These are phyloP conservation scores for Heterochromis multidens DNA, from an alignment of 2,113 vertebrate genomes.

Conservation along the genomic window DNA sequence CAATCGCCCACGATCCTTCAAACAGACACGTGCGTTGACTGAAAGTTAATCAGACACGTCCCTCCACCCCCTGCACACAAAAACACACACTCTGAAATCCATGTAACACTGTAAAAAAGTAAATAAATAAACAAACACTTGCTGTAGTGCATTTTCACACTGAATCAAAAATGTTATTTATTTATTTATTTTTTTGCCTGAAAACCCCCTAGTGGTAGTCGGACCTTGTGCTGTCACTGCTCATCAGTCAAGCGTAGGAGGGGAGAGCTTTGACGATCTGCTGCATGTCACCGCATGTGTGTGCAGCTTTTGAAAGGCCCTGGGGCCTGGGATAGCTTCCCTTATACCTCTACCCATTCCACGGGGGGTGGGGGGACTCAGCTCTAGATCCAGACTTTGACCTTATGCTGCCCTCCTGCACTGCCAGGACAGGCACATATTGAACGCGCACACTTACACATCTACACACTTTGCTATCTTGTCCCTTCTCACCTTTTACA, in stretches of 20 bases:
- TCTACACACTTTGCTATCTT: not conserved
- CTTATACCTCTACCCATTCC: slow-evolving; percentile 9
- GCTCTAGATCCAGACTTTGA: slow-evolving; percentile 13
- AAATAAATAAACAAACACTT: not conserved
- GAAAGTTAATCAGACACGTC: slow-evolving; percentile 48
- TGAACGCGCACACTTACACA: not conserved
- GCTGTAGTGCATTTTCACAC: slow-evolving; percentile 5
- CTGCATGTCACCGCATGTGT: slow-evolving; percentile 51
- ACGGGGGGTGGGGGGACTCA: not conserved
- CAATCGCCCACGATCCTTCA: slow-evolving; percentile 29
- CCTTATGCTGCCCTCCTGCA: slow-evolving; percentile 22
- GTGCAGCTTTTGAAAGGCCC: slow-evolving; percentile 43
- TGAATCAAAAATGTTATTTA: slow-evolving; percentile 11
- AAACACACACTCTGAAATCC: not conserved
- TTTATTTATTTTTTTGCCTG: slow-evolving; percentile 4
- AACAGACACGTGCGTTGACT: slow-evolving; percentile 18
- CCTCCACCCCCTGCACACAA: not conserved
- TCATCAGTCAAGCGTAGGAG: slow-evolving; percentile 60
- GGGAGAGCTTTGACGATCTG: slow-evolving; percentile 55
- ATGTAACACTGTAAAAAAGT: not conserved
- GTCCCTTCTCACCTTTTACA: not conserved
- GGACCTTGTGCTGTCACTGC: slow-evolving; percentile 49
- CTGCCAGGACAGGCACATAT: slow-evolving; percentile 5
- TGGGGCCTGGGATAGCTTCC: slow-evolving; percentile 18
- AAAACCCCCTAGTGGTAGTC: slow-evolving; percentile 38